These are phyloP conservation scores for Drosophila subquinaria DNA, from an alignment of 2,888 invertebrate species.

Conservation along the genomic window DNA sequence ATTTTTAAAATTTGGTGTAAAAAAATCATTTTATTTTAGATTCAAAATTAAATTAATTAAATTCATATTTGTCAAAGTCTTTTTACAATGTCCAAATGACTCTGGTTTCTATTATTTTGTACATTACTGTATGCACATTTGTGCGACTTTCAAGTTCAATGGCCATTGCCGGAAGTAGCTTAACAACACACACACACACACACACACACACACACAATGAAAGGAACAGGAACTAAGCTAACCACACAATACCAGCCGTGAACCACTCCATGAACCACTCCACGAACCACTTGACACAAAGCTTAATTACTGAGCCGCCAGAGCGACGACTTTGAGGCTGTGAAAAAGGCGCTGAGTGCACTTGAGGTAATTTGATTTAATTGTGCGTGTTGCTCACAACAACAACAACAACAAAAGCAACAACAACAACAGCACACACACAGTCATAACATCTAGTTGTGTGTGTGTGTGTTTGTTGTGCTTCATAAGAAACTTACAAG, in stretches of 20 bases:
- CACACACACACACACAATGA: neutral
- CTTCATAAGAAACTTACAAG: conserved; percentile 74
- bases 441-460: conserved; percentile 22
- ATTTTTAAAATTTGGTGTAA: too few relatives aligned
- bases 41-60: too few relatives aligned
- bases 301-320: conserved; percentile 69
- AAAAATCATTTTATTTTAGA: too few relatives aligned
- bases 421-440: conserved; percentile 6
- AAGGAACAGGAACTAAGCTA: conserved; percentile 10
- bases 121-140: too few relatives aligned
- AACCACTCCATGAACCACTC: too few relatives aligned
- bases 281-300: conserved; percentile 46
- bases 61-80: too few relatives aligned
- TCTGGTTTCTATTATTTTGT: too few relatives aligned
- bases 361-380: conserved; percentile 81
- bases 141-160: conserved; percentile 50
- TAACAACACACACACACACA: conserved; percentile 10
- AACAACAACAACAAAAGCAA: conserved; percentile 23
- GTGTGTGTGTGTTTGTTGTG: conserved; percentile 39
- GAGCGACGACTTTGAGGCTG: conserved; percentile 26
- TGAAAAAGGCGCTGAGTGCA: conserved; percentile 70
- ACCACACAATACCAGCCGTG: neutral
- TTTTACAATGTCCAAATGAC: too few relatives aligned
- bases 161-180: conserved; percentile 54
- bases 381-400: conserved; percentile 67